Evolutionary conservation across 2,888 invertebrate genomes (phyloP), one percentile per base, ranked within the genome.

Genomic region (Falcaria lacertinaria): DNA sequence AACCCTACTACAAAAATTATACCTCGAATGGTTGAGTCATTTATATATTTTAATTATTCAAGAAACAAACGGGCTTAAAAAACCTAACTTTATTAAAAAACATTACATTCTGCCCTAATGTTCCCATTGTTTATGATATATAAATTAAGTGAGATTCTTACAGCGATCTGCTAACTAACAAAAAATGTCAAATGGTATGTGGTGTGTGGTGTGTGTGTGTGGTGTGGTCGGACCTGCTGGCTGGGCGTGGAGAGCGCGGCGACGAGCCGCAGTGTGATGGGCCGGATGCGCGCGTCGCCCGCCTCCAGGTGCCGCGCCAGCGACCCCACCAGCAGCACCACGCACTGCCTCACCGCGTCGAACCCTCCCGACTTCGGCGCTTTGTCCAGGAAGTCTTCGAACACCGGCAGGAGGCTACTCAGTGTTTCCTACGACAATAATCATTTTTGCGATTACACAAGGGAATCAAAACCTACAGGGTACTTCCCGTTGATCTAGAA

Each of bases 281-380:
- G 98, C 70, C 96, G 95, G 60, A 98, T 95, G 67, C 97, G 91
- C 2, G 93, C 92, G 85, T 98, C 98, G 52, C 94, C 94, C 50
- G 96, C 96, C 61, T 96, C 97, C 65, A 99, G 92, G 91, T 99
- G 98, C 34, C 97, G 92, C n/a, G 99, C 99, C 59, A 99, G 90
- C 0, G 97, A 97, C 3, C 99, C 99, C 95, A 99, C 97, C 43
- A 99, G 90, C 72, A 99, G 96, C 42, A 99, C 97, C 42, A 99
- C 97, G 49, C 97, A 96, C 80, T 99, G 98, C 15, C 99, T 93
- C 41, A 98, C 96, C 11, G 96, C 94, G 85, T 99, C 99, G 74
- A 93, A 97, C 47, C 93, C 93, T 28, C 96, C 95, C 0, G 95
- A 95, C 74, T 97, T 96, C 0, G 98, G 98, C 1, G 98, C 97